Evolutionary conservation across 2,113 vertebrate species (phyloP), one percentile per base, ranked within the genome.

Genomic region (Sceloporus tristichus): DNA sequence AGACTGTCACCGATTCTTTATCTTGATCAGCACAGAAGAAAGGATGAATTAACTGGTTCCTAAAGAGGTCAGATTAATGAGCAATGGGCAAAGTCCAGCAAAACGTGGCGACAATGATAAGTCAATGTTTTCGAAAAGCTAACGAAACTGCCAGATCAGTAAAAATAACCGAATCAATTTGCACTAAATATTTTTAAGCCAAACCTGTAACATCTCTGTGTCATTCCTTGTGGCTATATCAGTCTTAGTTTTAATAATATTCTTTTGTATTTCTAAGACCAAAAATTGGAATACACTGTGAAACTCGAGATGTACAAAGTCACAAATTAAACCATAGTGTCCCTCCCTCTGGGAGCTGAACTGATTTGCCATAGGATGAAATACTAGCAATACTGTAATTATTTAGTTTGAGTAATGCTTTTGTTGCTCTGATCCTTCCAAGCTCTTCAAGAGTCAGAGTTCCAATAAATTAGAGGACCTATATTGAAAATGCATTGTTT

Each of bases 171-270:
- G 96, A 97, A 94, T 97, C 96, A 96, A 96, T 92, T 94, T 82
- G 38, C 95, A 95, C 95, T 96, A 92, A 92, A 95, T 91, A 90
- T 91, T 91, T 85, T 95, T 66, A 34, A 34, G 84, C 93, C 85
- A 86, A 96, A 96, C 96, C 96, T 95, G 96, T 97, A 96, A 79
- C 70, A 94, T 96, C 96, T 96, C 92, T 96, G 90, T 92, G 66
- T 96, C 92, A 92, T 87, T 91, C 83, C 85, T 88, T 93, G 88
- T 0, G 87, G 95, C 94, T 96, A 97, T 94, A 96, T 94, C 94
- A 93, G 94, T 87, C 94, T 93, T 83, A 87, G 92, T 95, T 96
- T 91, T 91, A 93, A 94, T 95, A 38, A 14, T 71, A 4, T 94
- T 48, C 91, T 92, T 75, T 23, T 90, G 2, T 90, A 66, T 89